phyloP scores from a whole-genome alignment of 2,888 invertebrate genomes.

The Chaitophorus viminalis region DNA sequence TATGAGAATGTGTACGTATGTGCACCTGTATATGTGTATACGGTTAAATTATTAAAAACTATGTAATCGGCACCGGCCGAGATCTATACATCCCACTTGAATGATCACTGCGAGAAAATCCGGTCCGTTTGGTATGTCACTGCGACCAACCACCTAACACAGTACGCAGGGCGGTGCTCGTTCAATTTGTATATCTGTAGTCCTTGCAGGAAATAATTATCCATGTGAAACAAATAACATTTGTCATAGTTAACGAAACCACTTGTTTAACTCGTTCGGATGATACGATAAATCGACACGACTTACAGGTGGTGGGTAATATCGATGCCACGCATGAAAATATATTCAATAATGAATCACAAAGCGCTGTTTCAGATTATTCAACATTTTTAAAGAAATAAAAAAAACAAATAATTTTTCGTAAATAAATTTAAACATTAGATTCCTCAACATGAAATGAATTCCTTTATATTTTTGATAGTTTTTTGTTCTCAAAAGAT shows the following conservation, averaged over 20 bases:
- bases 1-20: neutral
- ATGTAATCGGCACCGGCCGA: slow-evolving; percentile 19
- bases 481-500: too few relatives aligned
- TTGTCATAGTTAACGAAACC: slow-evolving; percentile 44
- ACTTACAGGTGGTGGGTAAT: too few relatives aligned
- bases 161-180: neutral
- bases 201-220: neutral
- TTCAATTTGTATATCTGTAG: neutral
- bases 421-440: too few relatives aligned
- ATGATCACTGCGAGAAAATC: slow-evolving; percentile 31
- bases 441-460: too few relatives aligned
- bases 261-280: slow-evolving; percentile 12
- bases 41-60: slow-evolving; percentile 19
- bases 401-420: too few relatives aligned
- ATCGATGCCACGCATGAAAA: too few relatives aligned
- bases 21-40: neutral
- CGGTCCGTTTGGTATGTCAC: slow-evolving; percentile 22
- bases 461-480: too few relatives aligned
- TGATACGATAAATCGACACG: neutral
- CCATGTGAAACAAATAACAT: slow-evolving; percentile 37
- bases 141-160: neutral
- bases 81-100: neutral
- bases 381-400: too few relatives aligned
- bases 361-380: too few relatives aligned
- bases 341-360: too few relatives aligned